These are phyloP conservation scores for Copsychus sechellarum DNA, from an alignment of 2,113 vertebrate species.

Conservation along the genomic window DNA sequence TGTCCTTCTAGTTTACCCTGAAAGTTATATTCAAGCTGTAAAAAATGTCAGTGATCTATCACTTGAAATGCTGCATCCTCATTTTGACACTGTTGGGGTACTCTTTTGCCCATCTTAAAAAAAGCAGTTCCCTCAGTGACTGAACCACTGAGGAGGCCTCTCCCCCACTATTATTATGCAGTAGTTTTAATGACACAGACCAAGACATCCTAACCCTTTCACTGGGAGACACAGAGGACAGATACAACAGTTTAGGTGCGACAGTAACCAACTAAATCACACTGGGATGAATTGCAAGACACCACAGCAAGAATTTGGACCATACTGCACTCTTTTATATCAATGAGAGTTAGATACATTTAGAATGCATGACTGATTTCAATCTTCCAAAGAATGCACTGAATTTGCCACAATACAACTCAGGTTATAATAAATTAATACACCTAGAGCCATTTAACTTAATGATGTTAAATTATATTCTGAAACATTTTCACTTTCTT, in stretches of 20 bases:
- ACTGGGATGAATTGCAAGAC: not conserved
- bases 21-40: not conserved
- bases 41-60: not conserved
- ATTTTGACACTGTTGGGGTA: not conserved
- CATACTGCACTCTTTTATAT: not conserved
- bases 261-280: not conserved
- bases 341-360: accelerated
- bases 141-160: not conserved
- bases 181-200: not conserved
- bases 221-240: not conserved
- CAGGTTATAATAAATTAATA: not conserved
- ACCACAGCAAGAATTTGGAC: not conserved
- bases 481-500: not conserved
- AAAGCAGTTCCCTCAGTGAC: not conserved
- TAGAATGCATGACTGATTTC: not conserved
- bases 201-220: not conserved
- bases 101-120: not conserved
- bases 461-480: not conserved
- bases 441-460: not conserved
- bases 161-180: not conserved
- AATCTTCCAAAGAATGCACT: not conserved
- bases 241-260: not conserved
- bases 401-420: not conserved
- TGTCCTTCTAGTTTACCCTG: not conserved
- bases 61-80: not conserved